phyloP scores from a whole-genome alignment of 2,888 invertebrate genomes.

The Hecatera dysodea region DNA sequence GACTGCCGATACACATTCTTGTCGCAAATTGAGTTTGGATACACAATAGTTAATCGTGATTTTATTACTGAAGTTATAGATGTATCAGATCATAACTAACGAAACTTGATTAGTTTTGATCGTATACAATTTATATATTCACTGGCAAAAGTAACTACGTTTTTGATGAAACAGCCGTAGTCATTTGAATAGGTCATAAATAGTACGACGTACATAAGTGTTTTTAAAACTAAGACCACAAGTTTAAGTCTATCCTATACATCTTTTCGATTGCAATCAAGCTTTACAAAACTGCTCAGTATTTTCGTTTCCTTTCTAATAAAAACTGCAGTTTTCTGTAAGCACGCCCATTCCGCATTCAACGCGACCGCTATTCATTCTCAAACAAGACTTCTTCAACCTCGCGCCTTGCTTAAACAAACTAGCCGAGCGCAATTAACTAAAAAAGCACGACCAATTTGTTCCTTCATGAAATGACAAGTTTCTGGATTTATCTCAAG shows the following conservation, averaged over 20 bases:
- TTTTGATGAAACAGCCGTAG: conserved; percentile 11
- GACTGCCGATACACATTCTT: conserved; percentile 48
- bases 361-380: conserved; percentile 46
- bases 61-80: conserved; percentile 41
- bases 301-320: conserved; percentile 3
- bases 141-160: neutral
- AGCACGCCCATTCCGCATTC: conserved; percentile 35
- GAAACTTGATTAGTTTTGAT: conserved; percentile 30
- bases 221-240: neutral
- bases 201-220: neutral
- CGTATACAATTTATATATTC: neutral
- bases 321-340: conserved; percentile 21
- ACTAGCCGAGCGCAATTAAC: conserved; percentile 36
- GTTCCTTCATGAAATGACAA: conserved; percentile 30
- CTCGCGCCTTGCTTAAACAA: conserved; percentile 32
- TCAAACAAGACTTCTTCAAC: conserved; percentile 38
- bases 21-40: conserved; percentile 50
- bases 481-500: conserved; percentile 42
- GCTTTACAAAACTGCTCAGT: conserved; percentile 9
- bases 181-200: neutral
- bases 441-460: conserved; percentile 39
- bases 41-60: conserved; percentile 40
- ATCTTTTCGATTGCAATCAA: conserved; percentile 26
- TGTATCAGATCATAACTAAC: conserved; percentile 34
- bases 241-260: neutral